Percentiles rank a stretch among this genome's conserved stretches.
These are phyloP conservation scores for Hafferia zeledoni DNA, from an alignment of 2,797 vertebrate species.

Conservation along the genomic window DNA sequence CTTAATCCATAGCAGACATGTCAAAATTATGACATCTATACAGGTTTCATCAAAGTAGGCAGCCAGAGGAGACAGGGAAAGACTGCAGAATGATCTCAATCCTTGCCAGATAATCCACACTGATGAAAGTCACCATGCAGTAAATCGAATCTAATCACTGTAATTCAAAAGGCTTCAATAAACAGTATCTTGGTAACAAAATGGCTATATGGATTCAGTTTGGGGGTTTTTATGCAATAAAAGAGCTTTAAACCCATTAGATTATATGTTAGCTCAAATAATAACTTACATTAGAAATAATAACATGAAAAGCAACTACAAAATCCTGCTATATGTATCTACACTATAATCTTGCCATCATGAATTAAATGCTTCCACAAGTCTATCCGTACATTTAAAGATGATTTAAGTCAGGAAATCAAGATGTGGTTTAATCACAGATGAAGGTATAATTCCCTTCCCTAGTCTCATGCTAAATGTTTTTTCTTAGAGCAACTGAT, in stretches of 20 bases:
- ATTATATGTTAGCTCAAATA: background rate
- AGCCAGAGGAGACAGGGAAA: background rate
- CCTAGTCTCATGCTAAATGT: background rate
- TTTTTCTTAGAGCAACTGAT: background rate
- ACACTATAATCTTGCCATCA: background rate
- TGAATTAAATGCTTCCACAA: background rate
- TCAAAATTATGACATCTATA: background rate
- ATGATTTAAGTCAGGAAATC: background rate
- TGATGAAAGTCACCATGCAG: background rate
- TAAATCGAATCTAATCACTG: background rate
- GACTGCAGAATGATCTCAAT: background rate
- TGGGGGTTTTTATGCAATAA: background rate
- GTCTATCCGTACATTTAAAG: background rate
- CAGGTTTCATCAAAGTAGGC: background rate
- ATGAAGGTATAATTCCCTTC: background rate
- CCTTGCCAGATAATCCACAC: background rate
- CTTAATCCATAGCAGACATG: background rate
- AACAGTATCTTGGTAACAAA: background rate
- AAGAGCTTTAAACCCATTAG: background rate
- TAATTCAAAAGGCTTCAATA: background rate
- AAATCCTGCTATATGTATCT: background rate
- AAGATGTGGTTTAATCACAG: background rate
- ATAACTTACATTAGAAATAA: background rate
- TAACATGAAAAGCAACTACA: background rate
- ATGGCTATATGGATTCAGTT: background rate